Evolutionary conservation across 2,797 vertebrate species (phyloP), one percentile per base, ranked within the genome.

Genomic region (Paratrypauchen microcephalus): DNA sequence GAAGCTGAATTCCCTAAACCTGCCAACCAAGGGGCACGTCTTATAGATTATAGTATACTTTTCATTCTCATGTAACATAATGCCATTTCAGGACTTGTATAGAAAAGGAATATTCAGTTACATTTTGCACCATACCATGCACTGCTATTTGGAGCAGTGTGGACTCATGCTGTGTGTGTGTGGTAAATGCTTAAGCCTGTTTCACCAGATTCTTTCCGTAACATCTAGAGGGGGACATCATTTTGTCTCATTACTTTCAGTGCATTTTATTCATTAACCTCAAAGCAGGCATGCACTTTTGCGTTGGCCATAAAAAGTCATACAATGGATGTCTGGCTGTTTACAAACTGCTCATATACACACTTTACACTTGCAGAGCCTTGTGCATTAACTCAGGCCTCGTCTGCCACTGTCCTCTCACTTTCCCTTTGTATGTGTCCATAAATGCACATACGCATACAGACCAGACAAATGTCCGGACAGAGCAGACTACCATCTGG

Each of bases 401-500:
- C 55, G 15, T 57, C 55, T 57, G 55, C 74, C 30, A 61, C 59
- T 36, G 76, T 80, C 72, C 73, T 74, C 71, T 74, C 76, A 81
- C 78, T 80, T 70, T 75, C 62, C 73, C 52, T 83, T 84, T 87
- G 74, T 83, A 78, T 83, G 57, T 57, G 69, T 85, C 82, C 82
- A 83, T 68, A 82, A 70, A 79, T 77, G 74, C 71, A 77, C 76
- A 77, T 71, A 80, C 68, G 72, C 70, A 81, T 26, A 73, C 58
- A 77, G 67, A 84, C 74, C 80, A 91, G 85, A 92, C 90, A 92
- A 90, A 92, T 89, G 87, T 86, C 88, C 88, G 83, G 85, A 91
- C 88, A 86, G 85, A 84, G 86, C 88, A 91, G 91, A 88, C 89
- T 86, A 88, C 92, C 92, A 93, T 93, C 91, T 93, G 92, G 86